Evolutionary conservation across 2,113 vertebrate genomes (phyloP).

Genomic region (Tiliqua scincoides): DNA sequence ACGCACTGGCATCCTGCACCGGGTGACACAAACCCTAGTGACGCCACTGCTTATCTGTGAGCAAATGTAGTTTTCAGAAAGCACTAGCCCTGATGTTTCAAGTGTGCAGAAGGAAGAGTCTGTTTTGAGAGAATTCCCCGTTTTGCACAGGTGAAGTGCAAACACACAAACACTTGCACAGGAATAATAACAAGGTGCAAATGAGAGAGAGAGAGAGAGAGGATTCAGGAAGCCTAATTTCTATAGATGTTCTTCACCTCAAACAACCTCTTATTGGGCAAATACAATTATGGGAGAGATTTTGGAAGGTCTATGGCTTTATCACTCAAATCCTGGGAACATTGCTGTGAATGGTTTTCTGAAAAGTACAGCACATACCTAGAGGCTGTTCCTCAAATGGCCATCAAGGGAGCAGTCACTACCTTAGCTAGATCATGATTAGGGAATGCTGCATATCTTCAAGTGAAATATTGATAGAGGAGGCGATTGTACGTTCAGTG

Average conservation of each 20-base stretch:
- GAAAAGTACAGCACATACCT: conserved; percentile 5
- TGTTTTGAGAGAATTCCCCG: not conserved
- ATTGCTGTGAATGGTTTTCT: not conserved
- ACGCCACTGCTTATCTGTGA: too few species aligned
- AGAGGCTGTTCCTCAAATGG: not conserved
- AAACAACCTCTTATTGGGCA: not conserved
- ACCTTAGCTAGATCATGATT: not conserved
- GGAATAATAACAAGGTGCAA: not conserved
- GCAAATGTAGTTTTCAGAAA: not conserved
- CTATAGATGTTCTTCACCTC: not conserved
- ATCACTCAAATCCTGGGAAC: not conserved
- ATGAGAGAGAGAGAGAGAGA: not conserved
- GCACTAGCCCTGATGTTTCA: not conserved
- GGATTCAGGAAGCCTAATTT: not conserved
- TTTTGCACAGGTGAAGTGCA: not conserved
- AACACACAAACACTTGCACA: not conserved
- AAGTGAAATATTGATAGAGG: not conserved
- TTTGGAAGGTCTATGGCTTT: conserved; percentile 13
- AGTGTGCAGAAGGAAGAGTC: not conserved
- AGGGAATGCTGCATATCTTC: not conserved
- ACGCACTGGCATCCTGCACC: too few species aligned
- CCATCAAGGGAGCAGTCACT: not conserved
- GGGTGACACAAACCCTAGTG: too few species aligned
- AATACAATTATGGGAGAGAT: not conserved
- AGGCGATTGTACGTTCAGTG: not conserved